Evolutionary conservation across 35 echinoderm and acorn worm genomes (phyloP), one percentile per base, ranked within the genome.

Genomic region (Lytechinus variegatus): DNA sequence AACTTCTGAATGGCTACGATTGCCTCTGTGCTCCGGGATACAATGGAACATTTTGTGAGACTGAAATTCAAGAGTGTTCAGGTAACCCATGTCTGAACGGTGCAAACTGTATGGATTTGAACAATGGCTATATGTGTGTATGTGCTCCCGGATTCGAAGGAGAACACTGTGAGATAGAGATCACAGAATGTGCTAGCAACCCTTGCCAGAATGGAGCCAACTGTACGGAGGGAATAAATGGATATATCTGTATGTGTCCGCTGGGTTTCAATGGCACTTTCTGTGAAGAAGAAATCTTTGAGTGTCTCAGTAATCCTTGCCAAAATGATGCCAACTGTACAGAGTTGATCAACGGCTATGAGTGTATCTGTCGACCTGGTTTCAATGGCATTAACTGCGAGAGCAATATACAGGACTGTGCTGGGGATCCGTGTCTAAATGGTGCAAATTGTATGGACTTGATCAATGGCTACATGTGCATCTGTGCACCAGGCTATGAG

Each of bases 181-280:
- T 89, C 24, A 27, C 19, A 12, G 93, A 94, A 28, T 96, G 97
- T 92, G 24, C 21, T 1, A 96, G 88, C 90, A 33, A 94, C 54
- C 95, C 95, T 54, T 97, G 97, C 55, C 52, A 66, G 94, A 97
- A 97, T 95, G 97, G 95, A 28, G 97, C 95, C 24, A 97, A 95
- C 9, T 97, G 97, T 92, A 92, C 53, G 27, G 87, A 95, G 27
- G 53, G 53, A 21, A 87, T 87, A 12, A 52, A 95, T 27, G 27
- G 95, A 24, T 99, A 96, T 95, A 10, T 53, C 8, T 99, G 98
- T 95, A 28, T 66, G 5, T 99, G 98, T 86, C 95, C 94, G 10
- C 56, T 56, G 24, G 97, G 96, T 3, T 99, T 96, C 33, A 29
- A 52, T 86, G 95, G 90, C 61, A 58, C 95, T 52, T 8, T 27